phyloP scores from a whole-genome alignment of 2,113 vertebrate genomes.

The Crotophaga sulcirostris region DNA sequence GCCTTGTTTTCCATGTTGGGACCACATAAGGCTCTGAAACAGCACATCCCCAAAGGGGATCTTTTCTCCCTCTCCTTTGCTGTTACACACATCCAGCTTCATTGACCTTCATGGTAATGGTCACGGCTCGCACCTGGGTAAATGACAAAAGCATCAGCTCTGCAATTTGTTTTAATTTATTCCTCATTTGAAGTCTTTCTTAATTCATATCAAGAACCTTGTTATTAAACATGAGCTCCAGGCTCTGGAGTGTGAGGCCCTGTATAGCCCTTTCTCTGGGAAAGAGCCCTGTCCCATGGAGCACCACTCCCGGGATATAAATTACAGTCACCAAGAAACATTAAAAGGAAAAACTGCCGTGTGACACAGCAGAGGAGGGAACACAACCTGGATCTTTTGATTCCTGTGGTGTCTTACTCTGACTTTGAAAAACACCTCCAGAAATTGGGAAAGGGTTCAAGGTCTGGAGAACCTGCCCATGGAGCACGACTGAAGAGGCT shows the following conservation, averaged over 20 bases:
- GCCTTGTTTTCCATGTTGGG: neutral
- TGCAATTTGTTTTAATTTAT: neutral
- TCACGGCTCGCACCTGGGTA: neutral
- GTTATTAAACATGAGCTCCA: neutral
- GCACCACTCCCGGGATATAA: neutral
- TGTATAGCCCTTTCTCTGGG: neutral
- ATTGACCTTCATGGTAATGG: neutral
- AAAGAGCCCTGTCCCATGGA: neutral
- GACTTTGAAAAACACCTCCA: neutral
- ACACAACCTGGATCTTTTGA: neutral
- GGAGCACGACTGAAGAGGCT: neutral
- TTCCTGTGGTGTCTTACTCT: neutral
- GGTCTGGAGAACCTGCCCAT: neutral
- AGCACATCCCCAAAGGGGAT: too few relatives aligned
- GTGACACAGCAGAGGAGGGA: neutral
- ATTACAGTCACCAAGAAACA: neutral
- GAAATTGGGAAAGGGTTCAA: neutral
- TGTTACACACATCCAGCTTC: neutral
- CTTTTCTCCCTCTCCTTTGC: neutral
- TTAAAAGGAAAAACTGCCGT: neutral
- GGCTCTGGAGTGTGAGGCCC: neutral
- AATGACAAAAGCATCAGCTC: neutral
- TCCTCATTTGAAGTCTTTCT: neutral
- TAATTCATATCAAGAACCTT: neutral
- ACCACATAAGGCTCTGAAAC: neutral